Percentiles rank a stretch among this genome's conserved stretches.
phyloP scores from a whole-genome alignment of 2,888 invertebrate genomes.

The Nomada goodeniana region DNA sequence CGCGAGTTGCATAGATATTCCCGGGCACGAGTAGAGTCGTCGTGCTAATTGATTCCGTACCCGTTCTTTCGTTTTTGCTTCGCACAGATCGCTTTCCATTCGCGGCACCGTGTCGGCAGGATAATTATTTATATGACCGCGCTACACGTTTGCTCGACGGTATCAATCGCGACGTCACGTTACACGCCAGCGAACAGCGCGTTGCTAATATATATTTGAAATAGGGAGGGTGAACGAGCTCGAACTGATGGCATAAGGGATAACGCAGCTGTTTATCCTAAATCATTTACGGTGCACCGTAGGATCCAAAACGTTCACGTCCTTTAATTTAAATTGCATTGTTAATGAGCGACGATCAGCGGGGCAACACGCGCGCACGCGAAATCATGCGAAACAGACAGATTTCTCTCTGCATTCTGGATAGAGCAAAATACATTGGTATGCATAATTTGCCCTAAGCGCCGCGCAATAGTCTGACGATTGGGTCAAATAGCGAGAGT shows the following conservation, averaged over 20 bases:
- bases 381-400: conserved; percentile 9
- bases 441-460: conserved; percentile 23
- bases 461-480: neutral
- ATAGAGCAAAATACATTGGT: neutral
- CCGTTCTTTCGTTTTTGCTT: neutral
- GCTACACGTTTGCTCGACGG: neutral
- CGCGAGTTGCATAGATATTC: neutral
- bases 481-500: neutral
- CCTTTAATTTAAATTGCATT: conserved; percentile 41
- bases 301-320: conserved; percentile 12
- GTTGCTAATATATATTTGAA: conserved; percentile 28
- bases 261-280: conserved; percentile 13
- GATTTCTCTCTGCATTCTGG: neutral
- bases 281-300: conserved; percentile 16
- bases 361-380: neutral
- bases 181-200: neutral
- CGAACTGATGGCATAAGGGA: neutral
- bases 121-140: neutral
- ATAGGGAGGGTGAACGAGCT: neutral
- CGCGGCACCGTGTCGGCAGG: neutral
- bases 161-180: conserved; percentile 16
- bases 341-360: conserved; percentile 21
- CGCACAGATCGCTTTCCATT: neutral
- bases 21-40: neutral
- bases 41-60: conserved; percentile 1